Evolutionary conservation across 2,113 vertebrate genomes (phyloP), one percentile per base, ranked within the genome.

Genomic region (Sitta europaea): DNA sequence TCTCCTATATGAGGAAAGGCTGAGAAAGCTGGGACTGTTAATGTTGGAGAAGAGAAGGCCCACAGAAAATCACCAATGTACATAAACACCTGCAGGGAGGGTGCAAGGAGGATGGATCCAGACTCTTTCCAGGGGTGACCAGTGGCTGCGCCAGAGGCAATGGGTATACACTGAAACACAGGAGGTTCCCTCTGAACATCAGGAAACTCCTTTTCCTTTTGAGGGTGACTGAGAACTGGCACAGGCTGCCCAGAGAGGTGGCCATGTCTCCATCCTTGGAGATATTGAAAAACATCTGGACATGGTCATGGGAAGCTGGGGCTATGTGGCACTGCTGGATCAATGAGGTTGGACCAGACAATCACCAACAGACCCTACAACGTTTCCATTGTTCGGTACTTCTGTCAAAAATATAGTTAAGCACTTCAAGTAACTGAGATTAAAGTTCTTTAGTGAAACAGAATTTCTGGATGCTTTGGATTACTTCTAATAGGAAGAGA

Each of bases 401-500:
- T 76, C 53, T 67, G n/a, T 40, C 48, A 38, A 40, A 7, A 54
- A 24, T 24, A 24, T 15, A 59, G 19, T 68, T 45, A 50, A 28
- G 14, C 15, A 19, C 21, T 87, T 84, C 6, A 63, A 4, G 18
- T 16, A 85, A 25, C 9, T 59, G 28, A 68, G 35, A 50, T 23
- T 45, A 50, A 59, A 40, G 8, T 10, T 66, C 5, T 58, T 71
- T 33, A 20, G 6, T 58, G 14, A 51, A 13, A 84, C 7, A 65
- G 18, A 33, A 61, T 71, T 42, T 63, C 62, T 71, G 42, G 13
- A 63, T 92, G 18, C 7, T 91, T 80, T 55, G 51, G 27, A 65
- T 92, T 96, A 62, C n/a, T 91, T 40, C 22, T 77, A 88, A 89
- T 11, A 97, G 91, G 40, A 86, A 67, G 59, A 94, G 40, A 77